phyloP scores from a whole-genome alignment of 2,888 invertebrate species.

The Habroteleia sp. region DNA sequence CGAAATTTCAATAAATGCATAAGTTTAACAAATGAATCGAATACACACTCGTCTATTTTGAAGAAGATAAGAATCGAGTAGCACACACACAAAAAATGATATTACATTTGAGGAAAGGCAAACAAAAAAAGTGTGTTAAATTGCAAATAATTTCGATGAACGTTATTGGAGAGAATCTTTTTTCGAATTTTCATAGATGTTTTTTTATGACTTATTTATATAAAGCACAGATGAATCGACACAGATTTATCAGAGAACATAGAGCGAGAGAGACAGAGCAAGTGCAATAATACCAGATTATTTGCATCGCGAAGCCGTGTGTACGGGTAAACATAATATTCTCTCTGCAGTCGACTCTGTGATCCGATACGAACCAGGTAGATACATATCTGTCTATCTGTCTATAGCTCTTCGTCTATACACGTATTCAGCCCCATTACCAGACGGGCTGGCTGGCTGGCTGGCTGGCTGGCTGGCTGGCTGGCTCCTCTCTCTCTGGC shows the following conservation, averaged over 20 bases:
- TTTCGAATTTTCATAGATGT: slow-evolving; percentile 33
- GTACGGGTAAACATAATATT: slow-evolving; percentile 78
- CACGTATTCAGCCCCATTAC: slow-evolving; percentile 51
- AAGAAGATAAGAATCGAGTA: slow-evolving; percentile 2
- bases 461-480: slow-evolving; percentile 63
- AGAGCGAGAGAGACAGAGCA: slow-evolving; percentile 73
- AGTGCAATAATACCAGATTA: slow-evolving; percentile 81
- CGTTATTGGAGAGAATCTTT: slow-evolving; percentile 19
- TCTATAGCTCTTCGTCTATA: slow-evolving; percentile 61
- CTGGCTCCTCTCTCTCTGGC: slow-evolving; percentile 63
- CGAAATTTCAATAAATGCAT: too few species aligned
- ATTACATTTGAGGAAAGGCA: slow-evolving; percentile 5
- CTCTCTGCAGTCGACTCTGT: slow-evolving; percentile 76
- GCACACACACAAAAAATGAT: too few species aligned
- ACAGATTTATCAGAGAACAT: slow-evolving; percentile 65
- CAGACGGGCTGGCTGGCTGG: slow-evolving; percentile 55
- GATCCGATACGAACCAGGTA: slow-evolving; percentile 73
- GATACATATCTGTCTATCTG: slow-evolving; percentile 69
- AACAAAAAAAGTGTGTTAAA: slow-evolving; percentile 4
- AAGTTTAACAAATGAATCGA: neutral
- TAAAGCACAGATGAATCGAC: slow-evolving; percentile 62
- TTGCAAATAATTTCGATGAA: slow-evolving; percentile 17
- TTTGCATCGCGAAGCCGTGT: slow-evolving; percentile 79
- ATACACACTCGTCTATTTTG: neutral
- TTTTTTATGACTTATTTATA: slow-evolving; percentile 54